A percentile compares a stretch with the other conserved stretches of the same genome.
Evolutionary conservation across 2,113 vertebrate species (phyloP).

Genomic region (Protobothrops mucrosquamatus): DNA sequence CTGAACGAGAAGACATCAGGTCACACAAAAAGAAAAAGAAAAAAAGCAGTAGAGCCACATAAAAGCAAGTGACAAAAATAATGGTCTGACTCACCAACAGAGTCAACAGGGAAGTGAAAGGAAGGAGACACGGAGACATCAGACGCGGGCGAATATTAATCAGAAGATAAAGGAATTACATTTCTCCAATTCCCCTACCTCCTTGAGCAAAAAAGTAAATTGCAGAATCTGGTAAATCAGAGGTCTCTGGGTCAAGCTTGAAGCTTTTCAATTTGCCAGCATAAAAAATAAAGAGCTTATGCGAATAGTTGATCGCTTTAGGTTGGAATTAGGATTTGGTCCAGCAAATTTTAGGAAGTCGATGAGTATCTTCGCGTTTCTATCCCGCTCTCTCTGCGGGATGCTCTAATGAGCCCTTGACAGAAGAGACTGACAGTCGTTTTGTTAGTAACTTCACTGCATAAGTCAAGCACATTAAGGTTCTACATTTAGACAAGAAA

Average conservation of each 20-base stretch:
- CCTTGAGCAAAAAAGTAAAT: not conserved
- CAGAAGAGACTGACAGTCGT: not conserved
- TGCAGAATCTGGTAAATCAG: not conserved
- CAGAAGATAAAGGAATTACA: not conserved
- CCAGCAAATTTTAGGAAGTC: too few relatives aligned
- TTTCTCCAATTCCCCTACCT: not conserved
- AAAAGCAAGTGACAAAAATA: not conserved
- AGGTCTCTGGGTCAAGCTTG: not conserved
- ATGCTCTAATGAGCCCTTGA: too few relatives aligned
- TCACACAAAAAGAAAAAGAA: not conserved
- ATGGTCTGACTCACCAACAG: conserved; percentile 17
- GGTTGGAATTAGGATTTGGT: not conserved
- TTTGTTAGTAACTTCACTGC: not conserved
- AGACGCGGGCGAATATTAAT: not conserved
- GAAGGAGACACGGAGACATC: fast-evolving
- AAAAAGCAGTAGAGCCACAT: not conserved
- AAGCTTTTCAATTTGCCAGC: not conserved
- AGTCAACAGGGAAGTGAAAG: not conserved
- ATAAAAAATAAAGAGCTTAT: not conserved
- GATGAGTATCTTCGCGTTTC: not conserved
- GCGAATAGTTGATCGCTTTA: not conserved
- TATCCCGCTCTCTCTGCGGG: not conserved
- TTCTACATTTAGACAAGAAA: too few relatives aligned
- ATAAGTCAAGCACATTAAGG: not conserved
- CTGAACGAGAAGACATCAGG: not conserved